A percentile compares a stretch with the other conserved stretches of the same genome.
Evolutionary conservation across 2,113 vertebrate genomes (phyloP).

Genomic region (Caloenas nicobarica): DNA sequence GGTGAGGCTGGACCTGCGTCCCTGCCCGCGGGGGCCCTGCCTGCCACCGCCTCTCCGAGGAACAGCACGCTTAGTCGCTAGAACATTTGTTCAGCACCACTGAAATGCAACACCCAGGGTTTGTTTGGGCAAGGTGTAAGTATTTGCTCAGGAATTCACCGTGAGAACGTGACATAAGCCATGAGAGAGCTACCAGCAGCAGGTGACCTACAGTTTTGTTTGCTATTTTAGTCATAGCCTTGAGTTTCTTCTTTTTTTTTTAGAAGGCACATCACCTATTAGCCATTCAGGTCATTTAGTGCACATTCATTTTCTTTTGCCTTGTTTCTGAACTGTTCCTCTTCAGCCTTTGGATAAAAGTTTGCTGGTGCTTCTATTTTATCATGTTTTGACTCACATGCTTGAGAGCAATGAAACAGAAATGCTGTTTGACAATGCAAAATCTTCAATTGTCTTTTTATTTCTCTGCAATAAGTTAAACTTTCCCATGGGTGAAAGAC

Average conservation of each 20-base stretch:
- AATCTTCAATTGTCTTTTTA: not conserved
- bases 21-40: accelerated
- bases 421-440: not conserved
- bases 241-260: conserved; percentile 36
- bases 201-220: conserved; percentile 55
- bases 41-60: not conserved
- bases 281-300: not conserved
- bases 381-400: not conserved
- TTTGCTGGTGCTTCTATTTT: not conserved
- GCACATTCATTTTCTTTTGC: not conserved
- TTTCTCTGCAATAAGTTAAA: not conserved
- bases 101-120: conserved; percentile 43
- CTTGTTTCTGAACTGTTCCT: not conserved
- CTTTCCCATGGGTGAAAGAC: not conserved
- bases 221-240: conserved; percentile 19
- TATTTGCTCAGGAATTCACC: conserved; percentile 70
- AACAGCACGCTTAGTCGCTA: not conserved
- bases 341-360: not conserved
- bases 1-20: not conserved
- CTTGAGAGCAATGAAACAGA: not conserved
- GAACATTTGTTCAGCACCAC: conserved; percentile 16
- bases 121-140: conserved; percentile 79
- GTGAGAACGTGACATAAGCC: conserved; percentile 74
- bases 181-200: not conserved
- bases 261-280: not conserved